These are phyloP conservation scores for Bacillus rossius DNA, from an alignment of 1,140 invertebrate species.

Conservation along the genomic window DNA sequence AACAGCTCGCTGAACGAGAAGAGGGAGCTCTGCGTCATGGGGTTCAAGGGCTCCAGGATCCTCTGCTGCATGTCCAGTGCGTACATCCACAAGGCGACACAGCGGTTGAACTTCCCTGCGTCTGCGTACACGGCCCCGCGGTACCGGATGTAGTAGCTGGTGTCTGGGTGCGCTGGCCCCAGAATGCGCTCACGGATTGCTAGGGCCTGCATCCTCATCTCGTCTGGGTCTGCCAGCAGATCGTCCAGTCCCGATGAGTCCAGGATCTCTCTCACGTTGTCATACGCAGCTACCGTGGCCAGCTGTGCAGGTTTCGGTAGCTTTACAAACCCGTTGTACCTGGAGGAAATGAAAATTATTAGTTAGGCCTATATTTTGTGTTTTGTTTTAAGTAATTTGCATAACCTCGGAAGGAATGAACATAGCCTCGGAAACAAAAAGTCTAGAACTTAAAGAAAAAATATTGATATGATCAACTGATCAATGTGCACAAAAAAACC, in stretches of 20 bases:
- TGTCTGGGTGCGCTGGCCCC: conserved; percentile 91
- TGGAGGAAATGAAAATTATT: too few relatives aligned
- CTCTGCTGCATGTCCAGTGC: conserved; percentile 95
- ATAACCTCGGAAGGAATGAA: too few relatives aligned
- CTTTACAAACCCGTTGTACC: conserved; percentile 22
- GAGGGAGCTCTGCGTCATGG: conserved; percentile 89
- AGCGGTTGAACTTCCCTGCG: conserved; percentile 86
- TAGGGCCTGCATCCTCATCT: conserved; percentile 94
- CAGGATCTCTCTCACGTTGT: conserved; percentile 76
- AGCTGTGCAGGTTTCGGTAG: conserved; percentile 63
- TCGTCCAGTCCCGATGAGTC: conserved; percentile 76
- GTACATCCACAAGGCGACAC: conserved; percentile 92
- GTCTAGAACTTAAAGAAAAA: too few relatives aligned
- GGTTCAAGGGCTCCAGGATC: conserved; percentile 87
- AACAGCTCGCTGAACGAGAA: conserved; percentile 94
- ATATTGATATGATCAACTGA: too few relatives aligned
- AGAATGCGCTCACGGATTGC: conserved; percentile 91
- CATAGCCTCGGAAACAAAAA: too few relatives aligned
- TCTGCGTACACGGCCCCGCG: conserved; percentile 93
- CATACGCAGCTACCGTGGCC: conserved; percentile 77
- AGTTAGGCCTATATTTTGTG: too few relatives aligned
- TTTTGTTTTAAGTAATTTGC: too few relatives aligned
- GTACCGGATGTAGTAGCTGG: conserved; percentile 91
- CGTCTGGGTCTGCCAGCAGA: conserved; percentile 85
- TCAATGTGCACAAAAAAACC: too few relatives aligned